Evolutionary conservation across 1,140 invertebrate species (phyloP).

Genomic region (Drosophila fuyamai): DNA sequence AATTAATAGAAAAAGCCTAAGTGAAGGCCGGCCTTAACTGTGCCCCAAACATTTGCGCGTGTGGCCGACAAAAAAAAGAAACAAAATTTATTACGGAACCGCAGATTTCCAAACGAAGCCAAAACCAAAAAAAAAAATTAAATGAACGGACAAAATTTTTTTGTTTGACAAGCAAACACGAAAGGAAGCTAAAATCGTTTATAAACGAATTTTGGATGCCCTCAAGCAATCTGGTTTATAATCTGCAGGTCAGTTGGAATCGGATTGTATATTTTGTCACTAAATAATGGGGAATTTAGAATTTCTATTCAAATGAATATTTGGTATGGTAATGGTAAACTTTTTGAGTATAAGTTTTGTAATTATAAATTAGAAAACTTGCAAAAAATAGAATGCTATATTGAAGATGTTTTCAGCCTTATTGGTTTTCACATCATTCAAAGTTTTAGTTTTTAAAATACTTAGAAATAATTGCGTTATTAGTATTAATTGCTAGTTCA

Average conservation of each 20-base stretch:
- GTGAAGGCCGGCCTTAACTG: constrained; percentile 38
- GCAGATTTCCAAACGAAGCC: constrained; percentile 43
- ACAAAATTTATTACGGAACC: constrained; percentile 47
- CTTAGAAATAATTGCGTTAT: background rate
- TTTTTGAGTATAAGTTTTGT: too few relatives aligned
- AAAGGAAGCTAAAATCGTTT: constrained; percentile 14
- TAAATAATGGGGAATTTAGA: too few relatives aligned
- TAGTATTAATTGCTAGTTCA: too few relatives aligned
- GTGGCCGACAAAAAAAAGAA: constrained; percentile 17
- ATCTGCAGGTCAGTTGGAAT: background rate
- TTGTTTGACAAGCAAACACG: constrained; percentile 47
- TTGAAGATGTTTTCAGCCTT: background rate
- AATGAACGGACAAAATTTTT: constrained; percentile 26
- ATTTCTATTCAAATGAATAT: too few relatives aligned
- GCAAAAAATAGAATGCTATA: too few relatives aligned
- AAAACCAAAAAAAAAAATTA: constrained; percentile 4
- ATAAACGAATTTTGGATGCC: constrained; percentile 13
- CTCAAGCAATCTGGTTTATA: background rate
- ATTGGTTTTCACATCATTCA: background rate
- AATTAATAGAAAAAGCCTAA: constrained; percentile 51
- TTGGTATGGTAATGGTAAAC: too few relatives aligned
- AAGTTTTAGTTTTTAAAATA: background rate
- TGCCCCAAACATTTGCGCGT: constrained; percentile 44
- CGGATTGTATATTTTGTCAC: too few relatives aligned
- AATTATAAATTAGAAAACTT: too few relatives aligned